Percentiles rank a stretch among this genome's conserved stretches.
phyloP scores from a whole-genome alignment of 1,140 invertebrate genomes.

The Drosophila insularis region DNA sequence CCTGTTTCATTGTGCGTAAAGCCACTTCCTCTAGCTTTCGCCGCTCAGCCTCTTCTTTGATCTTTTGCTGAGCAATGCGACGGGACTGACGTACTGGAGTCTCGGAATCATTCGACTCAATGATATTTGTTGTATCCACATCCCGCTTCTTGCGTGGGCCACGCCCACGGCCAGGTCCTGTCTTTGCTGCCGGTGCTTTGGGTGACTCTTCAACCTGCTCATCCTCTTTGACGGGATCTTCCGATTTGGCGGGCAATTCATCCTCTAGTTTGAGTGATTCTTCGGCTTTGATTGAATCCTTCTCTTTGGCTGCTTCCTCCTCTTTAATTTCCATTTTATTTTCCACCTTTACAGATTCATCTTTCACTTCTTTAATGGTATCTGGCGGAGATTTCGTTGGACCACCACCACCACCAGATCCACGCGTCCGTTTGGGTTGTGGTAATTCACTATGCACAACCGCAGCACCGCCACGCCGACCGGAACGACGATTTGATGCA shows the following conservation, averaged over 20 bases:
- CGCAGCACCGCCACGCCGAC: slow-evolving; percentile 62
- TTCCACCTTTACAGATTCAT: slow-evolving; percentile 30
- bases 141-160: slow-evolving; percentile 83
- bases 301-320: background rate
- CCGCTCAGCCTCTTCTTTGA: slow-evolving; percentile 91
- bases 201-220: background rate
- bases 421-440: slow-evolving; percentile 67
- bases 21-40: slow-evolving; percentile 88
- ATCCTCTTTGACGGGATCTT: slow-evolving; percentile 19
- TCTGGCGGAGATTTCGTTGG: slow-evolving; percentile 19
- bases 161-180: slow-evolving; percentile 51
- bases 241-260: slow-evolving; percentile 13
- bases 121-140: slow-evolving; percentile 83
- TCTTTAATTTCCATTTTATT: background rate
- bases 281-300: background rate
- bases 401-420: slow-evolving; percentile 13
- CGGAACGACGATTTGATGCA: slow-evolving; percentile 55
- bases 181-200: slow-evolving; percentile 22
- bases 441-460: slow-evolving; percentile 62
- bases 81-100: slow-evolving; percentile 89
- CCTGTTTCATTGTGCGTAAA: slow-evolving; percentile 85
- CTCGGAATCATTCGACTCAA: slow-evolving; percentile 67
- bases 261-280: background rate
- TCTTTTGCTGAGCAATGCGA: slow-evolving; percentile 92
- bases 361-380: slow-evolving; percentile 25